Base-by-base conservation (phyloP, 2,888 invertebrate species). In the Homarus gammarus region DNA sequence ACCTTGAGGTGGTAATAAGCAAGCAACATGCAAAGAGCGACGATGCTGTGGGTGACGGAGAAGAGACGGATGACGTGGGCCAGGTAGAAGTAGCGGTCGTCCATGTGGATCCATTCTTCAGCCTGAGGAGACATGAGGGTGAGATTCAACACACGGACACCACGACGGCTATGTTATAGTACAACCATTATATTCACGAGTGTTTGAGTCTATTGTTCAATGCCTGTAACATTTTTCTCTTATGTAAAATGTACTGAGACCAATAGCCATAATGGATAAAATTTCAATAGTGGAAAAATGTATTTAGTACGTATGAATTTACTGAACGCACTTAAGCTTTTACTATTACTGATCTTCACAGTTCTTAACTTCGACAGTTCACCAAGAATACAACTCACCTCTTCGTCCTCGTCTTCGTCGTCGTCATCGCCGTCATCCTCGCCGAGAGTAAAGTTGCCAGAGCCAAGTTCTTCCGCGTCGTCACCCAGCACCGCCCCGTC, bases 1-100 rank as follows among this genome's bases (percentile, higher is more conserved):
- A 97, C 98, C 96, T 99, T 99, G 2, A 99, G 96, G 94, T 99
- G 98, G 93, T 99, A 99, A 94, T 99, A 99, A 1, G 99, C 99
- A 89, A 99, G 97, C 86, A 99, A 95, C 96, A 99, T 98, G 49
- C 98, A 98, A 90, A 99, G 95, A 0, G 99, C 98, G 0, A 97
- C 97, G 36, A 98, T 94, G 6, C 98, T 97, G 94, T 99, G 99
- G 22, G 97, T 93, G 1, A 96, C 93, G 0, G 99, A 98, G 27
- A 98, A 96, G 15, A 97, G 94, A 15, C 98, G 96, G 94, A 99
- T 96, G 0, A 98, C 96, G 93, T 98, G 98, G 85, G 96, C 97
- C 96, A 99, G 97, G 93, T 98, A 99, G 94, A 96, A 97, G 94
- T 97, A 97, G 93, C 98, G 97, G 93, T 98, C 98, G 92, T 98